phyloP scores from a whole-genome alignment of 1,140 invertebrate species.

The Drosophila tristis region DNA sequence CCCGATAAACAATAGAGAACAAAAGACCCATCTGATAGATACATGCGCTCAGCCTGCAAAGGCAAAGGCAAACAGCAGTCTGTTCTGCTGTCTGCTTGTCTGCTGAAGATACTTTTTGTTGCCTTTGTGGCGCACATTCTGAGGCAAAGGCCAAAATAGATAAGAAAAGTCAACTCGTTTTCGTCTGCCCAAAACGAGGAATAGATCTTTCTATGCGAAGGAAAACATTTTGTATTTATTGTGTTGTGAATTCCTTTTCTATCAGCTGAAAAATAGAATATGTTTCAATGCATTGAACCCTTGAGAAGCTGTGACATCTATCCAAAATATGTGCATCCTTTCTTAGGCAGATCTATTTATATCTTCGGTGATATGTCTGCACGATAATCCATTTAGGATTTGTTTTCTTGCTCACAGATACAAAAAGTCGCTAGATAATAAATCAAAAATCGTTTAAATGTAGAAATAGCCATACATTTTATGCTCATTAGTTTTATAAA shows the following conservation, averaged over 20 bases:
- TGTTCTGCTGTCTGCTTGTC: background rate
- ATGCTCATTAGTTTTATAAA: too few relatives aligned
- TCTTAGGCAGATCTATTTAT: too few relatives aligned
- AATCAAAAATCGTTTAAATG: too few relatives aligned
- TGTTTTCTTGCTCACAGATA: too few relatives aligned
- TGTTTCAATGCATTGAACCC: too few relatives aligned
- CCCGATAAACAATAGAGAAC: conserved; percentile 36
- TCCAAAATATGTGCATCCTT: too few relatives aligned
- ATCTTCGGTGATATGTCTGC: too few relatives aligned
- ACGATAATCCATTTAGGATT: too few relatives aligned
- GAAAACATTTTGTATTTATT: background rate
- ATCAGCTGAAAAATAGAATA: too few relatives aligned
- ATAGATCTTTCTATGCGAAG: conserved; percentile 5
- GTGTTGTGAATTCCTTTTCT: background rate
- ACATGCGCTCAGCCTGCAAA: conserved; percentile 17
- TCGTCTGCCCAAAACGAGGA: conserved; percentile 5
- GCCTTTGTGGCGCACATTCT: conserved; percentile 33
- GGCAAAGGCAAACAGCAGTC: conserved; percentile 12
- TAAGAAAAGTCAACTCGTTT: conserved; percentile 38
- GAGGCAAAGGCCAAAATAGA: conserved; percentile 16
- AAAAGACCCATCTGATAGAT: conserved; percentile 43
- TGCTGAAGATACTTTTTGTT: conserved; percentile 14
- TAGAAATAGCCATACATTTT: too few relatives aligned
- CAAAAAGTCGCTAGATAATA: too few relatives aligned
- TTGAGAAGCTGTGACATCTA: too few relatives aligned